Evolutionary conservation across 2,888 invertebrate genomes (phyloP).

Genomic region (Tetragonula carbonaria): DNA sequence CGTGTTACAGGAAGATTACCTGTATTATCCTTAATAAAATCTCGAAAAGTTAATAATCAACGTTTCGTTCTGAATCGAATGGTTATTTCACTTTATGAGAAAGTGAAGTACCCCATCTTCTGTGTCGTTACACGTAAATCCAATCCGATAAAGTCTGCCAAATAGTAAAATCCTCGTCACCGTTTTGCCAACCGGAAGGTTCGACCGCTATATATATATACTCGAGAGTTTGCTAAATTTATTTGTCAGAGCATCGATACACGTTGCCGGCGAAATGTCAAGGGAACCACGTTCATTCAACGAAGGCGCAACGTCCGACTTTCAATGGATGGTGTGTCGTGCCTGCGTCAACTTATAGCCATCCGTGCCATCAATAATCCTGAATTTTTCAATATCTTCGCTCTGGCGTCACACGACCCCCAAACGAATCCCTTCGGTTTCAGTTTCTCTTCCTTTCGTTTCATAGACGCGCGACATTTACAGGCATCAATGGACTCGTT

Average conservation of each 20-base stretch:
- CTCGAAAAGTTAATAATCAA: too few species aligned
- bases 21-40: too few species aligned
- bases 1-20: too few species aligned
- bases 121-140: too few species aligned
- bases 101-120: too few species aligned
- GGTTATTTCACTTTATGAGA: too few species aligned
- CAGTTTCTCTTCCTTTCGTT: neutral
- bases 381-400: conserved; percentile 39
- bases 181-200: neutral
- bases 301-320: conserved; percentile 15
- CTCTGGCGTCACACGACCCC: neutral
- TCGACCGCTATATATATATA: neutral
- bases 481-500: neutral
- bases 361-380: conserved; percentile 19
- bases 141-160: neutral
- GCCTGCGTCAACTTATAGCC: conserved; percentile 39
- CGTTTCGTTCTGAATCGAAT: too few species aligned
- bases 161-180: neutral
- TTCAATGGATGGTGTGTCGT: conserved; percentile 35
- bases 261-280: conserved; percentile 54
- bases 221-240: conserved; percentile 46
- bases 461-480: neutral
- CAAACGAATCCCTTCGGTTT: neutral
- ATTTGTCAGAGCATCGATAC: conserved; percentile 61
- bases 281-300: conserved; percentile 48